Percentiles rank a stretch among this genome's conserved stretches.
Conservation (phyloP, 2,797 vertebrate species). For the Coluber constrictor region DNA sequence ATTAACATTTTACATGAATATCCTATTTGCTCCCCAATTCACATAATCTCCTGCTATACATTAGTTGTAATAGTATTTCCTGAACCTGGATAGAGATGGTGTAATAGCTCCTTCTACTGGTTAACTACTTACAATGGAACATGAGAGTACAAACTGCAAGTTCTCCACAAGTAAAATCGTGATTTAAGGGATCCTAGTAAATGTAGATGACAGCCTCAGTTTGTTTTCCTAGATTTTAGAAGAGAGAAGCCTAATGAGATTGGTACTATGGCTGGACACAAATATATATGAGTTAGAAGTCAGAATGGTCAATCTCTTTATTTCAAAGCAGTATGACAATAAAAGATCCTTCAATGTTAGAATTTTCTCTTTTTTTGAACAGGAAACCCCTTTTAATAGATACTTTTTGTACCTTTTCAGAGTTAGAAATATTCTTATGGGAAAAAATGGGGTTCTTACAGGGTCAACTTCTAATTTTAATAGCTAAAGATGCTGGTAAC, state of each 20-base stretch:
- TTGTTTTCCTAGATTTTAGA: not conserved
- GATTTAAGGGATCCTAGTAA: not conserved
- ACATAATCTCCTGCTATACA: not conserved
- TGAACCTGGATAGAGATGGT: not conserved
- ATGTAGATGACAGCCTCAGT: not conserved
- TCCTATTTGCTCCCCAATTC: not conserved
- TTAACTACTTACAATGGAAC: not conserved
- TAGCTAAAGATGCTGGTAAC: slow-evolving; percentile 5
- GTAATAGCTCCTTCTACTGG: not conserved
- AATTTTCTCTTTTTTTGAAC: not conserved
- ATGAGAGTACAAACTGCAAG: not conserved
- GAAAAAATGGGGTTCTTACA: not conserved
- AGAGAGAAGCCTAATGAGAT: not conserved
- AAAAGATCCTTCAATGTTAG: not conserved
- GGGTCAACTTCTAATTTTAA: fast-evolving
- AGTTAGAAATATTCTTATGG: not conserved
- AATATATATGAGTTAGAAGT: not conserved
- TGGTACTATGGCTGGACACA: not conserved
- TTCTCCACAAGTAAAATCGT: not conserved
- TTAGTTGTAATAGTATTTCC: not conserved
- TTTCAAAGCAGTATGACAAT: not conserved
- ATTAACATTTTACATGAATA: not conserved
- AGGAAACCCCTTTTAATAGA: not conserved
- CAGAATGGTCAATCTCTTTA: not conserved
- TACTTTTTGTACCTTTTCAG: not conserved